Conservation (phyloP, 2,888 invertebrate genomes). For the Ornithoptera priamus region DNA sequence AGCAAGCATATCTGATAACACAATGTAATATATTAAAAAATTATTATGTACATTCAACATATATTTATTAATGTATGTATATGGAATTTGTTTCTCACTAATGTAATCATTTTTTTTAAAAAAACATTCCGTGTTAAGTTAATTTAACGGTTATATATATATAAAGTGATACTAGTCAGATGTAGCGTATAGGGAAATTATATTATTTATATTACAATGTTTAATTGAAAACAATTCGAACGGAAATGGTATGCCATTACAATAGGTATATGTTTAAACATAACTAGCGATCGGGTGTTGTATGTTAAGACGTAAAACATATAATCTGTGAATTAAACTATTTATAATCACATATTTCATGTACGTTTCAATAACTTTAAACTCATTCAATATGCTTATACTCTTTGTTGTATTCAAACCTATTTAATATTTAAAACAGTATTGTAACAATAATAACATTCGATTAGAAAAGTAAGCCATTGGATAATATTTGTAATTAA, state of each 20-base stretch:
- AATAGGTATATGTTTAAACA: neutral
- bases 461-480: too few relatives aligned
- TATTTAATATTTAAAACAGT: neutral
- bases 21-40: conserved; percentile 5
- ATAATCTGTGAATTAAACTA: neutral
- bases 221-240: conserved; percentile 3
- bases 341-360: neutral
- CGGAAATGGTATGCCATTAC: neutral
- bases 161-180: conserved; percentile 52
- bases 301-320: neutral
- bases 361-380: neutral
- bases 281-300: conserved; percentile 2
- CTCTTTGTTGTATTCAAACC: neutral
- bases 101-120: neutral
- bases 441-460: too few relatives aligned
- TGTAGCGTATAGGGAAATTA: conserved; percentile 26
- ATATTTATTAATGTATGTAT: conserved; percentile 7
- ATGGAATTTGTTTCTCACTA: neutral
- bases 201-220: conserved; percentile 9
- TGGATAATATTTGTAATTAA: too few relatives aligned
- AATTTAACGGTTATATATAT: conserved; percentile 35
- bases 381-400: neutral
- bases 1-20: neutral
- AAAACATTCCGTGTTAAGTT: conserved; percentile 23
- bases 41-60: conserved; percentile 14